These are phyloP conservation scores for Cyprinodon brontotheroides DNA, from an alignment of 2,113 vertebrate genomes.

Conservation along the genomic window DNA sequence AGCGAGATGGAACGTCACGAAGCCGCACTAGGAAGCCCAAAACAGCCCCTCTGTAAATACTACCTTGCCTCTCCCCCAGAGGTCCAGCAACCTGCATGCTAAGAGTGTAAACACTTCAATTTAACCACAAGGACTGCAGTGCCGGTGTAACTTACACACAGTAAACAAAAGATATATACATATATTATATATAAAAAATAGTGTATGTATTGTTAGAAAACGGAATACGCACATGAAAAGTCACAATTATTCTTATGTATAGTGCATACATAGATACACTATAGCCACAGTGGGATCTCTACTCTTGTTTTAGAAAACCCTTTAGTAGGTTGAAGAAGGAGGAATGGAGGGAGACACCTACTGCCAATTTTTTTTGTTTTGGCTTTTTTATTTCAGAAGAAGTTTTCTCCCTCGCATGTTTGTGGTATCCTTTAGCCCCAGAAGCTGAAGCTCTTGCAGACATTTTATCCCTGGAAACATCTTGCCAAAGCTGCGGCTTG, in stretches of 20 bases:
- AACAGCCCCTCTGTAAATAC: constrained; percentile 97
- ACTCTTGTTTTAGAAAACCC: constrained; percentile 56
- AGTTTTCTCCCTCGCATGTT: constrained; percentile 1
- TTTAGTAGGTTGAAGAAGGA: constrained; percentile 44
- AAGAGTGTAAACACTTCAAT: constrained; percentile 84
- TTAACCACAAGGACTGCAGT: constrained; percentile 73
- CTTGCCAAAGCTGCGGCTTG: constrained; percentile 55
- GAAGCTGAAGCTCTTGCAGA: constrained; percentile 46
- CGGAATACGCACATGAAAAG: constrained; percentile 61
- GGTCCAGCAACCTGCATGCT: constrained; percentile 99
- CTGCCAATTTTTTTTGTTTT: too few relatives aligned
- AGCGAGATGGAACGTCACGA: constrained; percentile 88
- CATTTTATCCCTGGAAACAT: constrained; percentile 48
- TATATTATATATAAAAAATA: constrained; percentile 7
- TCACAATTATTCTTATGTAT: constrained; percentile 70
- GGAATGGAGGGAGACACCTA: constrained; percentile 52
- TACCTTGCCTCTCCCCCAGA: constrained; percentile 92
- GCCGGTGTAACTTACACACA: constrained; percentile 64
- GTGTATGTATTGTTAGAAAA: constrained; percentile 73
- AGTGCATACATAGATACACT: constrained; percentile 64
- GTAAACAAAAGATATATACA: constrained; percentile 48
- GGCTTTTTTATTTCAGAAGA: constrained; percentile 9
- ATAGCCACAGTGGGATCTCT: constrained; percentile 61
- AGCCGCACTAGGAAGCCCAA: constrained; percentile 89
- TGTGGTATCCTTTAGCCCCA: too few relatives aligned